Evolutionary conservation across 2,113 vertebrate species (phyloP), one percentile per base, ranked within the genome.

Genomic region (Australoheros scitulus): DNA sequence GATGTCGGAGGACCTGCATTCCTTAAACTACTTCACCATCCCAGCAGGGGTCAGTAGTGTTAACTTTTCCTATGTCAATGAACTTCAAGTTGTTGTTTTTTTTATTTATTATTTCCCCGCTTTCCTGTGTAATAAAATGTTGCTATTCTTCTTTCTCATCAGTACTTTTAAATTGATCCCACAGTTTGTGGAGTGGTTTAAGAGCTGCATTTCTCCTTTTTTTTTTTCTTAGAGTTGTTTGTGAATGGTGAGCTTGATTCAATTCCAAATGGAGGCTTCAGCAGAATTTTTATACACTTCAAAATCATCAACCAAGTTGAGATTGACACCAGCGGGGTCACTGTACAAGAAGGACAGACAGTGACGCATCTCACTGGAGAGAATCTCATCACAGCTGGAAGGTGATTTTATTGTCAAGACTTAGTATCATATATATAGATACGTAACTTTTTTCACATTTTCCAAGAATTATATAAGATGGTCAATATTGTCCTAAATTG

Each of bases 221-320:
- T 60, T 83, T 3, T 29, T 10, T 34, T 34, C 32, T 8, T 8
- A 96, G 95, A 76, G 29, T 68, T 96, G 64, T 79, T 55, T 61
- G 83, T 96, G 76, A 93, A 93, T 4, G 95, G 94, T 36, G 43
- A 94, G 29, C 93, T 95, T 34, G 55, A 81, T 29, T 55, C 43
- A 20, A 4, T 15, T 6, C 3, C 0, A 11, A 10, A 64, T 6
- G 85, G 79, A 13, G 94, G 94, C 70, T 96, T 96, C 79, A 61
- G 3, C 74, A 56, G 22, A 38, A 93, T 96, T 9, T 36, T 56
- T 32, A 75, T 96, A 61, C 90, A 80, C 41, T 24, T 90, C n/a
- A 79, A 72, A 41, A 15, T 56, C 20, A 55, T 84, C 18, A 26
- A 68, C 7, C 29, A 32, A 3, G 10, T 95, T 61, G 47, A 83